Evolutionary conservation across 2,113 vertebrate species (phyloP).

Genomic region (Periophthalmodon schlosseri): DNA sequence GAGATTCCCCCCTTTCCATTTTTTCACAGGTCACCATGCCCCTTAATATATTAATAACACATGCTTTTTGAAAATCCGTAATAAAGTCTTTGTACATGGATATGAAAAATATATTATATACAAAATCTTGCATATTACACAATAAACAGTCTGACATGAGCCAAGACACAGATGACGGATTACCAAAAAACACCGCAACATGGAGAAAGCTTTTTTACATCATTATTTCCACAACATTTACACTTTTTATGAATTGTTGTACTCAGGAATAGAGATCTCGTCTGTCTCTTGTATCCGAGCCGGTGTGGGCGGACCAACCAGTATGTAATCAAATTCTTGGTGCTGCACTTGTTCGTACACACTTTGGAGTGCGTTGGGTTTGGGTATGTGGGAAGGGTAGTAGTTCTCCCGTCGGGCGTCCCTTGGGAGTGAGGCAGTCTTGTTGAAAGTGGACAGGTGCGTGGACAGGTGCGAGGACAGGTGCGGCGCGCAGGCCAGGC

Average conservation of each 20-base stretch:
- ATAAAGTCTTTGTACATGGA: slow-evolving; percentile 68
- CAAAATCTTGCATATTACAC: slow-evolving; percentile 80
- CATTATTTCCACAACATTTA: slow-evolving; percentile 34
- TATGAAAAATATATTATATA: slow-evolving; percentile 83
- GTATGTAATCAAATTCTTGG: slow-evolving; percentile 88
- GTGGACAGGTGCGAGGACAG: slow-evolving; percentile 60
- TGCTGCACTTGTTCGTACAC: slow-evolving; percentile 93
- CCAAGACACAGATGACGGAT: slow-evolving; percentile 63
- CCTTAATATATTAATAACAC: slow-evolving; percentile 72
- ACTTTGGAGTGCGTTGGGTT: slow-evolving; percentile 89
- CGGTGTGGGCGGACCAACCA: slow-evolving; percentile 86
- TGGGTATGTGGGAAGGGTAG: slow-evolving; percentile 87
- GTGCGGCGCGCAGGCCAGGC: slow-evolving; percentile 72
- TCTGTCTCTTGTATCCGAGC: slow-evolving; percentile 89
- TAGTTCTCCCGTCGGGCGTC: slow-evolving; percentile 88
- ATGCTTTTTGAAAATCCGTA: slow-evolving; percentile 73
- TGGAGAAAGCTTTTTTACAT: slow-evolving; percentile 63
- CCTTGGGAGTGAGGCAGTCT: slow-evolving; percentile 88
- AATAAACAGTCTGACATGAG: slow-evolving; percentile 75
- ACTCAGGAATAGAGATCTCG: slow-evolving; percentile 88
- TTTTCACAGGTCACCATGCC: slow-evolving; percentile 64
- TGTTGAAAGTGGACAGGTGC: slow-evolving; percentile 87
- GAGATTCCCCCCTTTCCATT: slow-evolving; percentile 32
- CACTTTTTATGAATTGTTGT: slow-evolving; percentile 79
- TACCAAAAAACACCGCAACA: slow-evolving; percentile 71